Base-by-base conservation (phyloP, 2,888 invertebrate species). In the Bimastos eiseni region DNA sequence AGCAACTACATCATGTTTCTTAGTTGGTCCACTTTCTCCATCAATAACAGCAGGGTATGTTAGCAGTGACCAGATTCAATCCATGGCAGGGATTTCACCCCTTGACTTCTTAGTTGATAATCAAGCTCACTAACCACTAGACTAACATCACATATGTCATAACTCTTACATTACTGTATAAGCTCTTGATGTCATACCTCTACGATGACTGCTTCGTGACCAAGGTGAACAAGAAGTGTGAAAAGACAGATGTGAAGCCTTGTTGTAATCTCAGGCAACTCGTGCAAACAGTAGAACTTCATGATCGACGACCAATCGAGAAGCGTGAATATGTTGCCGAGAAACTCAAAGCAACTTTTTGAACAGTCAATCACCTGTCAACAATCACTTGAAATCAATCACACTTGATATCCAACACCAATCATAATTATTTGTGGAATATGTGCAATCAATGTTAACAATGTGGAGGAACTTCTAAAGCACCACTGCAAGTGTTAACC, bases 131-230 rank as follows among this genome's bases (percentile, higher is more conserved):
- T 49, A 21, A 49, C 49, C 49, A 49, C 49, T 49, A 49, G 21
- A 15, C 21, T 19, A n/a, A n/a, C n/a, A 49, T 49, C 49, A 49
- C 49, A 49, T 24, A 19, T 24, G 21, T 24, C 21, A 44, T 3
- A 55, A 8, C 70, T 70, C 70, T 70, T n/a, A 70, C 6, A 70
- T n/a, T 30, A 70, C 55, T 11, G 21, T 30, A 24, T 55, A 70
- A 70, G 70, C 70, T n/a, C 8, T 70, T 17, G 30, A 70, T 90
- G 24, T 30, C 90, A 83, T 92, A 96, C 96, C 95, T 97, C 96
- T 93, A 97, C 96, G 41, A 97, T 96, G 93, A 96, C 96, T 0
- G 97, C 97, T 93, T 97, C 97, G 93, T 96, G 97, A 0, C 97
- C 96, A 83, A 97, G 95, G 95, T 97, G 97, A 0, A 97, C 96